A percentile compares a stretch with the other conserved stretches of the same genome.
phyloP scores from a whole-genome alignment of 2,797 vertebrate genomes.

The Sciurus carolinensis region DNA sequence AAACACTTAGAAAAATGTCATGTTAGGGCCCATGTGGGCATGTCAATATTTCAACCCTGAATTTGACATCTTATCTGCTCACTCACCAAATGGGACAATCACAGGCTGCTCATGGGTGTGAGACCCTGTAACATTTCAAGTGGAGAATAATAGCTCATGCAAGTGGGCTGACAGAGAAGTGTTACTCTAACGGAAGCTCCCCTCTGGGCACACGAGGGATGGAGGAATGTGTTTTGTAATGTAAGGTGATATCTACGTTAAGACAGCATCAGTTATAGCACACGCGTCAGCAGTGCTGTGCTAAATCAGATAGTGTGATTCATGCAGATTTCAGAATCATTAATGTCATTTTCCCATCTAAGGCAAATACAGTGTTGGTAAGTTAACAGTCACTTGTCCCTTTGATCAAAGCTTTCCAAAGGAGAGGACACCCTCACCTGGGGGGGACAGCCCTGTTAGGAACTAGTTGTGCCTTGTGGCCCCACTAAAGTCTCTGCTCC shows the following conservation, averaged over 20 bases:
- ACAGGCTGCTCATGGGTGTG: neutral
- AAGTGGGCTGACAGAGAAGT: neutral
- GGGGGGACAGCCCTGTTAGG: neutral
- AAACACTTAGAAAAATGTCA: constrained; percentile 49
- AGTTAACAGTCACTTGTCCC: constrained; percentile 15
- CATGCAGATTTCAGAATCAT: constrained; percentile 66
- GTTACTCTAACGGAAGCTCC: neutral
- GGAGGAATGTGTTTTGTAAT: neutral
- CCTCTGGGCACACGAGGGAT: neutral
- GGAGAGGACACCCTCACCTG: neutral
- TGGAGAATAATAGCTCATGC: neutral
- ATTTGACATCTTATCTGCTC: constrained; percentile 30
- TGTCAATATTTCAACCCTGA: constrained; percentile 8
- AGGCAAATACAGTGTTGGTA: neutral
- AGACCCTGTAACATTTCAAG: constrained; percentile 42
- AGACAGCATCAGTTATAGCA: neutral
- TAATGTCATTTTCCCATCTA: constrained; percentile 8
- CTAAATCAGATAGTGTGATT: constrained; percentile 19
- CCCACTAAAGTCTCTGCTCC: neutral
- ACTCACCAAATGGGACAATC: neutral
- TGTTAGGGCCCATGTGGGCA: neutral
- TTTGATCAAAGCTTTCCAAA: neutral
- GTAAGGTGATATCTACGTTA: neutral
- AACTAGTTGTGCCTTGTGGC: neutral
- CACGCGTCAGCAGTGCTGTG: neutral